Conservation (phyloP, 2,888 invertebrate genomes). For the Chrysolina oricalcia region DNA sequence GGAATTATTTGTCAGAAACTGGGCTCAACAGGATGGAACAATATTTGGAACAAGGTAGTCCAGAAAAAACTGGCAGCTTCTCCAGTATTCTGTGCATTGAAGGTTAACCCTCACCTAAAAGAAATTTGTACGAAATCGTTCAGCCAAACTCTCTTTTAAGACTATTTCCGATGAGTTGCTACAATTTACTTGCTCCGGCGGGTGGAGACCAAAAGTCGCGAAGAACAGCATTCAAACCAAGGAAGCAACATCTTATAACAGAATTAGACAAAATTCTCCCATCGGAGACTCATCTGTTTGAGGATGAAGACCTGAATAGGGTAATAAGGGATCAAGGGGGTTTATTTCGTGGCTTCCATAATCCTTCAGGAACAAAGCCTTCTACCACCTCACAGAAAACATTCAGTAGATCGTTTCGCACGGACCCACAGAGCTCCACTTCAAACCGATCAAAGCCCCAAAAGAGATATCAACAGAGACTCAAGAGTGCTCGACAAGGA, state of each 20-base stretch:
- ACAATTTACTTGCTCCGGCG: no score
- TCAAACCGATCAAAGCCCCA: background rate
- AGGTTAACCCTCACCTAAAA: background rate
- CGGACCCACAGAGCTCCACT: background rate
- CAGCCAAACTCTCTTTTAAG: no score
- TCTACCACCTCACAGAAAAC: background rate
- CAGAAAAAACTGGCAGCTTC: constrained; percentile 4
- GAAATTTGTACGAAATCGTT: no score
- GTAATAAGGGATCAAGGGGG: background rate
- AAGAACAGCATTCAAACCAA: background rate
- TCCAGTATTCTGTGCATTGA: constrained; percentile 2
- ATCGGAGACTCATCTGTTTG: no score
- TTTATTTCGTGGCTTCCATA: constrained; percentile 7
- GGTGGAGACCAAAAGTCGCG: background rate
- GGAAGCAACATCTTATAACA: no score
- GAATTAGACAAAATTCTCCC: no score
- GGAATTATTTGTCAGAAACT: constrained; percentile 5
- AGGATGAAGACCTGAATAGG: background rate
- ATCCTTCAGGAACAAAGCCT: background rate
- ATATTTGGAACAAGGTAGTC: constrained; percentile 6
- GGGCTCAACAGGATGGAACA: constrained; percentile 14
- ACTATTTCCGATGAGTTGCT: no score
- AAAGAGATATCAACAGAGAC: background rate
- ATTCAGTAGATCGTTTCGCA: no score
- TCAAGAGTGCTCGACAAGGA: constrained; percentile 9